Evolutionary conservation across 2,113 vertebrate species (phyloP).

Genomic region (Ailuropoda melanoleuca): DNA sequence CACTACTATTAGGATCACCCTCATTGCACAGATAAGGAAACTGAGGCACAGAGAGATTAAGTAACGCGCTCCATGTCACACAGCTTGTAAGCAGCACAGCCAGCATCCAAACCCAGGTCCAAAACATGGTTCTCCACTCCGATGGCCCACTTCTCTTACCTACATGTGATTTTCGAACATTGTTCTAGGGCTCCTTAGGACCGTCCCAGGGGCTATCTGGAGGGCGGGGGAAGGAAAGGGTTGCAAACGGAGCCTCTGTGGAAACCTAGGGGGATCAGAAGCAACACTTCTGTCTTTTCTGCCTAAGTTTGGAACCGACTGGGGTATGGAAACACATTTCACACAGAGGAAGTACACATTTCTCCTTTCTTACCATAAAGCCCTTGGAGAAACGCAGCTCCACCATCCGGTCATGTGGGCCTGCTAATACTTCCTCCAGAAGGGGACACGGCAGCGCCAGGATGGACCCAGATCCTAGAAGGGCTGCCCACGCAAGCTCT

Average conservation of each 20-base stretch:
- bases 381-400: neutral
- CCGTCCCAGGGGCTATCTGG: neutral
- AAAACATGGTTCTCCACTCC: accelerated
- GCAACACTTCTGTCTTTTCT: neutral
- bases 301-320: neutral
- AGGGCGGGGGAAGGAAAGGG: too few relatives aligned
- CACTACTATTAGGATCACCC: neutral
- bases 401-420: neutral
- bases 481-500: neutral
- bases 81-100: neutral
- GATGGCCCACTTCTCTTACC: neutral
- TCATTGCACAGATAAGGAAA: neutral
- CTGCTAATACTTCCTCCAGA: neutral
- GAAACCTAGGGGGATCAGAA: neutral
- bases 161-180: neutral
- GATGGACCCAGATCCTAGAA: accelerated
- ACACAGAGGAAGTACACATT: neutral
- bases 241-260: neutral
- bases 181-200: neutral
- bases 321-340: neutral
- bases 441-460: too few relatives aligned
- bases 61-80: neutral
- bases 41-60: neutral
- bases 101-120: neutral
- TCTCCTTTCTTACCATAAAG: neutral